Evolutionary conservation across 2,113 vertebrate genomes (phyloP), one percentile per base, ranked within the genome.

Genomic region (Amphiprion percula): DNA sequence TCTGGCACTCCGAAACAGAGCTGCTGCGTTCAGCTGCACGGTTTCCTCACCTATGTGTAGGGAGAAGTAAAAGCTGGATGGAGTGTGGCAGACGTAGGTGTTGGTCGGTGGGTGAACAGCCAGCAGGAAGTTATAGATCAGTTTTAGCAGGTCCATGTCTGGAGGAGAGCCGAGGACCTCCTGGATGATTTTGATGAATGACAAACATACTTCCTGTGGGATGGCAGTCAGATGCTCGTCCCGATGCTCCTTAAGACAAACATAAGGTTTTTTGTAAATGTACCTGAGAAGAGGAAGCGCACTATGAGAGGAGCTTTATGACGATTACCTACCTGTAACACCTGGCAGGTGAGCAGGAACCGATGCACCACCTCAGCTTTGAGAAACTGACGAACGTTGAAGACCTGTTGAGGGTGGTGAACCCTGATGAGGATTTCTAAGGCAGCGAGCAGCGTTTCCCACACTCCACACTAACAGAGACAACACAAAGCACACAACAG

Each of bases 101-200:
- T 99, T 99, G 78, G 97, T 99, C 26, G 98, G 96, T 68, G 98
- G 97, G 88, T 99, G 98, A 77, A 99, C 97, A 28, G 98, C 97
- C 90, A 99, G 91, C 71, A 99, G 97, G 90, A 99, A 99, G 93
- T 96, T 97, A 93, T 96, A 99, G 90, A 99, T 94, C 74, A 99
- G 69, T 49, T 94, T 96, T 63, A 99, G 93, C 66, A 99, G 90
- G 78, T 97, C 96, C 92, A 98, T 88, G 82, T 99, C 98, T 21
- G 98, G 98, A 62, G 98, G 98, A 41, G 98, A 99, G 46, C 98
- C 98, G 71, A 99, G 95, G 0, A 99, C 97, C 93, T 99, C 98
- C 91, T 99, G 97, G 93, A 97, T 98, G 91, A 99, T 99, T 95
- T 97, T 99, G 92, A 99, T 96, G 90, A 98, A 99, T 2, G 98